Evolutionary conservation across 2,113 vertebrate species (phyloP).

Genomic region (Hippocampus guttulatus): DNA sequence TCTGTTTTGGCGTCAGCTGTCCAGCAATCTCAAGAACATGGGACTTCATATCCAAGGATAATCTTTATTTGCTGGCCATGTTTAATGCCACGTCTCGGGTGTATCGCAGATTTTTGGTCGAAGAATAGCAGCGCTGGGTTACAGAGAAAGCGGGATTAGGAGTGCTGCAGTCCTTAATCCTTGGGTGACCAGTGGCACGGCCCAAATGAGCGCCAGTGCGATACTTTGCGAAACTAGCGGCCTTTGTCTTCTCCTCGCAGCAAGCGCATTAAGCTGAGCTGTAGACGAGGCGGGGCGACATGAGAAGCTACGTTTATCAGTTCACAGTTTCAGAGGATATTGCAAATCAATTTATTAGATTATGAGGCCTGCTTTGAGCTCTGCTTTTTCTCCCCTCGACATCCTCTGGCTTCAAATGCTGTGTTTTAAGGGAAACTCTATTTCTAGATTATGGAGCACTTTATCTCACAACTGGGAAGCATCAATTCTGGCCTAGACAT

Average conservation of each 20-base stretch:
- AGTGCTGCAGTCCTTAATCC: conserved; percentile 52
- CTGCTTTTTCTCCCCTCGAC: conserved; percentile 44
- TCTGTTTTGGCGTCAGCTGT: conserved; percentile 58
- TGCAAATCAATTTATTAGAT: conserved; percentile 81
- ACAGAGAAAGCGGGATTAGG: conserved; percentile 40
- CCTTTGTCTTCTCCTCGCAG: conserved; percentile 60
- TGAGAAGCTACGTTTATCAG: conserved; percentile 67
- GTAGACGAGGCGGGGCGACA: conserved; percentile 56
- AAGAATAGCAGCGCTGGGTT: conserved; percentile 56
- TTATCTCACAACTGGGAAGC: conserved; percentile 67
- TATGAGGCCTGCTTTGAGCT: conserved; percentile 71
- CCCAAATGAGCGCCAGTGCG: conserved; percentile 57
- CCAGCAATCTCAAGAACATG: conserved; percentile 59
- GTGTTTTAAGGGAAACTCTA: conserved; percentile 69
- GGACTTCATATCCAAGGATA: conserved; percentile 73
- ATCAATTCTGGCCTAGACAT: conserved; percentile 68
- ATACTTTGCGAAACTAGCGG: conserved; percentile 57
- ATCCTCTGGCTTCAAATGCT: conserved; percentile 54
- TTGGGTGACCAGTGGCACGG: conserved; percentile 59
- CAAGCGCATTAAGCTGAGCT: conserved; percentile 46
- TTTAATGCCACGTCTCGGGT: conserved; percentile 70
- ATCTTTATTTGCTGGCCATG: conserved; percentile 65
- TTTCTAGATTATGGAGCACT: conserved; percentile 69
- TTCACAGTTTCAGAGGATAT: conserved; percentile 76
- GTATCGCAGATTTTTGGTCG: conserved; percentile 63